Evolutionary conservation across 23 tunicate genomes (phyloP).

Genomic region (Diplosoma virens): DNA sequence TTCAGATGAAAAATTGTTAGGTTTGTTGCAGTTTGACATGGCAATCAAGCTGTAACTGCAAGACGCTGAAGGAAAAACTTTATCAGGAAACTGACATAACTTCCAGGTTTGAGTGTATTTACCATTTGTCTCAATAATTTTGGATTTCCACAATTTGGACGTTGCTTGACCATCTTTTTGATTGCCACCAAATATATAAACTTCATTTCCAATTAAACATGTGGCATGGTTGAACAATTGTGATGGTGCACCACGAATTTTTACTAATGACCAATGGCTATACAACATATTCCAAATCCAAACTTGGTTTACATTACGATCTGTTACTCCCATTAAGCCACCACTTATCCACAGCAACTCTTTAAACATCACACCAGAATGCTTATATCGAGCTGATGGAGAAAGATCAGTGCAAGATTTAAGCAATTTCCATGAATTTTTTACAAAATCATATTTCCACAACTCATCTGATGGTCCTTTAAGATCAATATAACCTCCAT

Average conservation of each 20-base stretch:
- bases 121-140: background rate
- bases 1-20: too few relatives aligned
- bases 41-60: slow-evolving; percentile 42
- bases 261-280: slow-evolving; percentile 35
- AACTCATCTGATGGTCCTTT: slow-evolving; percentile 68
- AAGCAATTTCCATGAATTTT: slow-evolving; percentile 21
- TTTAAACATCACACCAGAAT: slow-evolving; percentile 40
- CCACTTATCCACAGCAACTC: slow-evolving; percentile 72
- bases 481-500: slow-evolving; percentile 81
- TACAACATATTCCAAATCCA: slow-evolving; percentile 55
- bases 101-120: slow-evolving; percentile 31
- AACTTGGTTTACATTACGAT: slow-evolving; percentile 22
- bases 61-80: slow-evolving; percentile 39
- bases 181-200: slow-evolving; percentile 74
- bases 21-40: too few relatives aligned
- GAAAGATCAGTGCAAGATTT: background rate
- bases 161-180: slow-evolving; percentile 30
- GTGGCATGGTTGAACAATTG: slow-evolving; percentile 59
- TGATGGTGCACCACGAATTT: slow-evolving; percentile 54
- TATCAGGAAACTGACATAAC: slow-evolving; percentile 1
- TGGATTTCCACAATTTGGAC: slow-evolving; percentile 50
- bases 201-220: slow-evolving; percentile 31
- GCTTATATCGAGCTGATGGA: slow-evolving; percentile 60
- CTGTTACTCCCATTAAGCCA: slow-evolving; percentile 56
- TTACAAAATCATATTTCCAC: slow-evolving; percentile 64